A percentile compares a stretch with the other conserved stretches of the same genome.
phyloP scores from a whole-genome alignment of 2,113 vertebrate genomes.

The Oncorhynchus mykiss region DNA sequence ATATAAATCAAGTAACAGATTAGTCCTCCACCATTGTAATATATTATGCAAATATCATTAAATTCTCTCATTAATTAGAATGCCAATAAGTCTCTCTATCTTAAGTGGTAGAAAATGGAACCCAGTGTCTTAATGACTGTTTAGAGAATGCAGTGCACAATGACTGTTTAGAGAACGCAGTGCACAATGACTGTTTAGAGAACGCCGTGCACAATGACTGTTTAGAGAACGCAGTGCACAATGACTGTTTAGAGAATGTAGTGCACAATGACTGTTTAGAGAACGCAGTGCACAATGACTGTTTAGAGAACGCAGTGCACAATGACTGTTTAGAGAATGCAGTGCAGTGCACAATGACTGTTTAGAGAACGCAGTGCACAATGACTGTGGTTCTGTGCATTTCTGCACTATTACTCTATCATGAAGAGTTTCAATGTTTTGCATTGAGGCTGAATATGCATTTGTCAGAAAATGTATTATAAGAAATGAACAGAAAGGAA shows the following conservation, averaged over 20 bases:
- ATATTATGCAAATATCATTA: conserved; percentile 62
- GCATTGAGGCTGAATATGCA: background rate
- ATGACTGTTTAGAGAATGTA: background rate
- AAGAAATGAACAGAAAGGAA: conserved; percentile 38
- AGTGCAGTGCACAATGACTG: background rate
- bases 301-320: too few species aligned
- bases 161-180: background rate
- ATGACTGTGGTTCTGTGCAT: background rate
- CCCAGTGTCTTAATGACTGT: background rate
- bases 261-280: background rate
- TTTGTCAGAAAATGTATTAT: background rate
- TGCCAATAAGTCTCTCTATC: conserved; percentile 17
- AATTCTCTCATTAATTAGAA: conserved; percentile 43
- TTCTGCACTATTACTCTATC: background rate
- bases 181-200: background rate
- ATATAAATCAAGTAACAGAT: conserved; percentile 63
- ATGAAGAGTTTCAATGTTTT: background rate
- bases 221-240: background rate
- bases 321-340: background rate
- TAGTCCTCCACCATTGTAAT: conserved; percentile 48
- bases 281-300: too few species aligned
- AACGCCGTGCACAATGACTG: background rate
- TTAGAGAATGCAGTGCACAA: background rate
- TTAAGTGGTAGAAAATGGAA: background rate
- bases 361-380: background rate